These are phyloP conservation scores for Nilaparvata lugens DNA, from an alignment of 1,140 invertebrate genomes.

Conservation along the genomic window DNA sequence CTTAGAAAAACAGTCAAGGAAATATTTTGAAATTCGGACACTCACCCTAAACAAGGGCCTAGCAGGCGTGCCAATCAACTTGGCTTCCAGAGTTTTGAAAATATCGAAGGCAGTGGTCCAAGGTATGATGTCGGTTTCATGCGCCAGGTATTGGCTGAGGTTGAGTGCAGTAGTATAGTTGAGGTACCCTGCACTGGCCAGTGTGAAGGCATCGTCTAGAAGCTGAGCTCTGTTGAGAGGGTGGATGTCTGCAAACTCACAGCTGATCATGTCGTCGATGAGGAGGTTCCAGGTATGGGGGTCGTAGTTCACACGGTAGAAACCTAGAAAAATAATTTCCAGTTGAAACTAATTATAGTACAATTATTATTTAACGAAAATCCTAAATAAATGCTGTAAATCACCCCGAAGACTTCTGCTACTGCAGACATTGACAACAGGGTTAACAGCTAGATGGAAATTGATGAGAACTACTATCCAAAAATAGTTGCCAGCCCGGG, in stretches of 20 bases:
- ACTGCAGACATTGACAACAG: no score
- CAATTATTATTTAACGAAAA: no score
- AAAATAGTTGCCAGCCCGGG: no score
- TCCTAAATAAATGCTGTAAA: no score
- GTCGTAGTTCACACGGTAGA: slow-evolving; percentile 48
- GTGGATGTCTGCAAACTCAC: slow-evolving; percentile 9
- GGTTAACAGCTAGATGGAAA: no score
- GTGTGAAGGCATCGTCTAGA: slow-evolving; percentile 49
- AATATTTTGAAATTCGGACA: no score
- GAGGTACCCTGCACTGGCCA: slow-evolving; percentile 37
- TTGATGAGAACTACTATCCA: no score
- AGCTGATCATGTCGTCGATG: slow-evolving; percentile 9
- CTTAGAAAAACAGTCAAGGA: background rate
- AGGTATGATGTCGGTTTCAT: slow-evolving; percentile 44
- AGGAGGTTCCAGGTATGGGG: slow-evolving; percentile 36
- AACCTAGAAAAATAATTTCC: slow-evolving; percentile 28
- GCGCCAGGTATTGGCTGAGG: slow-evolving; percentile 35
- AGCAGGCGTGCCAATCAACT: background rate
- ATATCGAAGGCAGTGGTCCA: slow-evolving; percentile 38
- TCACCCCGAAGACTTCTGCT: no score
- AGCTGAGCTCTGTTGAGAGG: slow-evolving; percentile 42
- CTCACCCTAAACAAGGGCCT: slow-evolving; percentile 1
- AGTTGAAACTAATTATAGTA: background rate
- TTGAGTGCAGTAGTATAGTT: slow-evolving; percentile 39
- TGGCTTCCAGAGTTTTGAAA: background rate